These are phyloP conservation scores for Antigone vipio DNA, from an alignment of 2,113 vertebrate genomes.

Conservation along the genomic window DNA sequence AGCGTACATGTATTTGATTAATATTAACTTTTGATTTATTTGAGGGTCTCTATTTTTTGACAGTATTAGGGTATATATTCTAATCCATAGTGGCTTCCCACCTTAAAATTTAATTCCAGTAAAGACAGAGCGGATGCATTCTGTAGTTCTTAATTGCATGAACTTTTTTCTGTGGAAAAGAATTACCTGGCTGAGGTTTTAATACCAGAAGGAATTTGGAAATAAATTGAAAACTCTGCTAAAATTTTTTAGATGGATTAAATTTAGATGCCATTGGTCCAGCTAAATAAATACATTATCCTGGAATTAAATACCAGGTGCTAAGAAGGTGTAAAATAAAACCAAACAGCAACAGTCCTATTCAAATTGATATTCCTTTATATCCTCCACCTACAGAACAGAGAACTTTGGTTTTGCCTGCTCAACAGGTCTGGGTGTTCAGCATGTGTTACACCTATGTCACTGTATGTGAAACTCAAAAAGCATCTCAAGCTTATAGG, in stretches of 20 bases:
- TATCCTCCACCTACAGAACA: not conserved
- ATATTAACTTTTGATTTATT: constrained; percentile 34
- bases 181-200: not conserved
- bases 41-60: not conserved
- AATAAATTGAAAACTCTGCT: not conserved
- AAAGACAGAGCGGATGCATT: not conserved
- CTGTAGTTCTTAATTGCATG: not conserved
- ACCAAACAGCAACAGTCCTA: not conserved
- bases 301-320: constrained; percentile 2
- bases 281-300: not conserved
- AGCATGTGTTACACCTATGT: not conserved
- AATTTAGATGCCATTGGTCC: not conserved
- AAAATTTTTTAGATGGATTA: not conserved
- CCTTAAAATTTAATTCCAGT: not conserved
- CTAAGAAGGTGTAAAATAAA: constrained; percentile 38
- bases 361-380: not conserved
- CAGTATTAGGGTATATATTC: not conserved
- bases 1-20: constrained; percentile 52
- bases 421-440: constrained; percentile 28
- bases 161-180: not conserved
- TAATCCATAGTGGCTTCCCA: not conserved
- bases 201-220: not conserved
- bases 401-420: not conserved
- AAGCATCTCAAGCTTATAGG: not conserved
- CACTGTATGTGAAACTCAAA: not conserved